A percentile compares a stretch with the other conserved stretches of the same genome.
Evolutionary conservation across 2,888 invertebrate species (phyloP).

Genomic region (Brenthis daphne): DNA sequence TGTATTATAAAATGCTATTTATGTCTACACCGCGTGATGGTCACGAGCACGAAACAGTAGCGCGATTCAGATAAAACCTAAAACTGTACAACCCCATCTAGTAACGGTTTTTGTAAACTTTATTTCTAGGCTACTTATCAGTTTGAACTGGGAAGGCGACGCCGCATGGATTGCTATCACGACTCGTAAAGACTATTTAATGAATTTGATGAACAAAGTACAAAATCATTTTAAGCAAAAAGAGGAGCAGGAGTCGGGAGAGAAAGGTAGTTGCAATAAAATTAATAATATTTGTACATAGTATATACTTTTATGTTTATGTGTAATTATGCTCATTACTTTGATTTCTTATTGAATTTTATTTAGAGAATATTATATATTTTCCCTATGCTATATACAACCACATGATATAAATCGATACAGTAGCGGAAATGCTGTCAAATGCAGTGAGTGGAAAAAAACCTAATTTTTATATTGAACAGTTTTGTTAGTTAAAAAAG

Average conservation of each 20-base stretch:
- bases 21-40: too few relatives aligned
- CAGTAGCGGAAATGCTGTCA: not conserved
- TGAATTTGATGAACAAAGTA: constrained; percentile 84
- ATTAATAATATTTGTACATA: not conserved
- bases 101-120: not conserved
- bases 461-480: too few relatives aligned
- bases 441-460: too few relatives aligned
- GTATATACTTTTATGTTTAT: not conserved
- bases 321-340: too few relatives aligned
- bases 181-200: constrained; percentile 91
- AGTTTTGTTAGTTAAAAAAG: too few relatives aligned
- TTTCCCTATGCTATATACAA: too few relatives aligned
- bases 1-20: too few relatives aligned
- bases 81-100: not conserved
- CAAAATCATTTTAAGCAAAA: constrained; percentile 84
- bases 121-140: constrained; percentile 63
- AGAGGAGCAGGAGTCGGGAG: constrained; percentile 68
- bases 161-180: constrained; percentile 98
- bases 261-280: constrained; percentile 58
- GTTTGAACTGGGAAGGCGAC: constrained; percentile 86
- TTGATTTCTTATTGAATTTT: too few relatives aligned
- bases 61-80: not conserved
- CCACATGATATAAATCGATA: too few relatives aligned
- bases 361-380: too few relatives aligned
- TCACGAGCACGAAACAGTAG: not conserved